Evolutionary conservation across 2,113 vertebrate genomes (phyloP).

Genomic region (Oncorhynchus keta): DNA sequence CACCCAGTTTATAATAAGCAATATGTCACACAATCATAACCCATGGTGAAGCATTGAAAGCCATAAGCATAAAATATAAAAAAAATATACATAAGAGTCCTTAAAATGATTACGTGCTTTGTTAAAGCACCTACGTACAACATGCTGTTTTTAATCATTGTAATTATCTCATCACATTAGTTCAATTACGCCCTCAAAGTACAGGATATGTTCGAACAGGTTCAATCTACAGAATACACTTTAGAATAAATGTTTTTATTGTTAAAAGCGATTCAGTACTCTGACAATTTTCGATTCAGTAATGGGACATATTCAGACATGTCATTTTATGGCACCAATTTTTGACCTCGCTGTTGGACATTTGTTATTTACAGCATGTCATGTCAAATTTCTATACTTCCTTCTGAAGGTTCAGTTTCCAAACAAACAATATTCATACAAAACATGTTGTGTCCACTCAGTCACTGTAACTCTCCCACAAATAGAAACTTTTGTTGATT

Average conservation of each 20-base stretch:
- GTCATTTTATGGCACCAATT: too few relatives aligned
- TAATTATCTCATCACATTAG: not conserved
- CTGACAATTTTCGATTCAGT: not conserved
- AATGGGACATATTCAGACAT: too few relatives aligned
- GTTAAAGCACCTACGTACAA: not conserved
- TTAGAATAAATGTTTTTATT: not conserved
- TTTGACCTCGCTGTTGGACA: too few relatives aligned
- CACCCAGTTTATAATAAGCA: not conserved
- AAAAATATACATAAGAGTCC: not conserved
- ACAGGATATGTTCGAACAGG: not conserved
- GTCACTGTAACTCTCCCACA: not conserved
- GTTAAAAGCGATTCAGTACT: not conserved
- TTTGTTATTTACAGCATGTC: too few relatives aligned
- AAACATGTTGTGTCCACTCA: not conserved
- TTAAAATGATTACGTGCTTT: not conserved
- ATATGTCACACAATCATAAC: conserved; percentile 9
- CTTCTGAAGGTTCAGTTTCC: too few relatives aligned
- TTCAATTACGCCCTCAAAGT: not conserved
- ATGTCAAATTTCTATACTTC: too few relatives aligned
- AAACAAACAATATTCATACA: not conserved
- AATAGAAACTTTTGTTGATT: not conserved
- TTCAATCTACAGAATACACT: not conserved
- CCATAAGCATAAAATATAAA: not conserved
- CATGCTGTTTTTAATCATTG: not conserved
- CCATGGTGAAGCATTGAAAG: not conserved